These are phyloP conservation scores for Buceros bicornis DNA, from an alignment of 2,797 vertebrate genomes.

Conservation along the genomic window DNA sequence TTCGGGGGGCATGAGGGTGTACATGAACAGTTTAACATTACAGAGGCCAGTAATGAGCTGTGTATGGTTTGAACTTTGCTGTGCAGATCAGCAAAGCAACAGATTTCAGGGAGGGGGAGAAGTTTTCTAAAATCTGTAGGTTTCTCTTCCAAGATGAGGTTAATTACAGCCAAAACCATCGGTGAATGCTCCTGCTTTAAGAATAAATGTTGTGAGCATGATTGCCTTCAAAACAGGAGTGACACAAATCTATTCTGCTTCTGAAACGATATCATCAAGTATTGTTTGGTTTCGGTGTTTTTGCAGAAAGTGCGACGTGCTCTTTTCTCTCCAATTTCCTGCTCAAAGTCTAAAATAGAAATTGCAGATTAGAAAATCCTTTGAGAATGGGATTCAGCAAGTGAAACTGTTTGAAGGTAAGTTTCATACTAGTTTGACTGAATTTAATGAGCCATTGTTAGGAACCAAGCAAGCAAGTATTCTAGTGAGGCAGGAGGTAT, in stretches of 20 bases:
- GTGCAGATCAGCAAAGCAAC: neutral
- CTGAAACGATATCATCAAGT: conserved; percentile 13
- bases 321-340: conserved; percentile 75
- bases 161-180: conserved; percentile 49
- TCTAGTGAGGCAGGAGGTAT: conserved; percentile 74
- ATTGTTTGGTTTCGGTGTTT: conserved; percentile 43
- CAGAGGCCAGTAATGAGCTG: conserved; percentile 1
- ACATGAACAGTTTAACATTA: neutral
- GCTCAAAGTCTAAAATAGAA: conserved; percentile 77
- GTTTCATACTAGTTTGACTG: conserved; percentile 80
- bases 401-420: conserved; percentile 82
- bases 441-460: conserved; percentile 84
- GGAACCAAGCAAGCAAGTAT: conserved; percentile 73
- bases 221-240: conserved; percentile 57
- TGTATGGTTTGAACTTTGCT: neutral
- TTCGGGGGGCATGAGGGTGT: neutral
- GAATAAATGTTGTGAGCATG: conserved; percentile 14
- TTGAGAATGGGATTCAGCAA: conserved; percentile 77
- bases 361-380: conserved; percentile 80
- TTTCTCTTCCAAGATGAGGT: conserved; percentile 51
- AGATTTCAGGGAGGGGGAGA: neutral
- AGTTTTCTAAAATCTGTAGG: conserved; percentile 8
- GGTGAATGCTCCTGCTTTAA: conserved; percentile 24
- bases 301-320: conserved; percentile 47
- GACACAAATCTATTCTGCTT: conserved; percentile 54